Evolutionary conservation across 2,113 vertebrate genomes (phyloP).

Genomic region (Herpetotheres cachinnans): DNA sequence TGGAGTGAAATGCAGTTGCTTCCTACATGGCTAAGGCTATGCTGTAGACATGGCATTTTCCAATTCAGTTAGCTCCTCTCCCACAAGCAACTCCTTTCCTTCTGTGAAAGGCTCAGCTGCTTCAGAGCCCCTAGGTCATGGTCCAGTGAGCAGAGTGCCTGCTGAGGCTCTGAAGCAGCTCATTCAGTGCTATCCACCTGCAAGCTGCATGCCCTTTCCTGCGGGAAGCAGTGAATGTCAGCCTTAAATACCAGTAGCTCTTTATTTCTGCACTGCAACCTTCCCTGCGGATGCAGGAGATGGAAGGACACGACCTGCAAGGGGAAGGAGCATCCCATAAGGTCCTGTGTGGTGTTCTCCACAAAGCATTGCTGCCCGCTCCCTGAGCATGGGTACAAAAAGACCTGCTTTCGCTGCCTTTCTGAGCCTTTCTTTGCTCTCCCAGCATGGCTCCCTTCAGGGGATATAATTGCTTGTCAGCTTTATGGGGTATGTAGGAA

Average conservation of each 20-base stretch:
- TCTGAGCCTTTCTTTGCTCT: not conserved
- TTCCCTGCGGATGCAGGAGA: not conserved
- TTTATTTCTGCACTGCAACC: not conserved
- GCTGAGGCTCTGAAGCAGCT: not conserved
- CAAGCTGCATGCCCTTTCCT: not conserved
- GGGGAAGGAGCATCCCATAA: not conserved
- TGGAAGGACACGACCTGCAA: not conserved
- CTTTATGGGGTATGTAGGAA: conserved; percentile 1
- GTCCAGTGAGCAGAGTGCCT: not conserved
- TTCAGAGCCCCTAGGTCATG: not conserved
- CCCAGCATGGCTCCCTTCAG: not conserved
- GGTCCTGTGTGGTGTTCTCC: not conserved
- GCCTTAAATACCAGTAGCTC: not conserved
- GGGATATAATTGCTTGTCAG: not conserved
- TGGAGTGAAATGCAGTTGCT: not conserved
- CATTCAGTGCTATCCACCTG: not conserved
- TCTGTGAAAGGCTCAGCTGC: not conserved
- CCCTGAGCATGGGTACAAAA: not conserved
- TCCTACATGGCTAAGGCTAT: not conserved
- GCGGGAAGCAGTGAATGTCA: not conserved
- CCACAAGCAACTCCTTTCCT: not conserved
- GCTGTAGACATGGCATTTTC: not conserved
- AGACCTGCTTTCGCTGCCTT: not conserved
- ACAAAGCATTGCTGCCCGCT: not conserved
- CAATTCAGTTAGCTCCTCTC: not conserved